These are phyloP conservation scores for Cerastis rubricosa DNA, from an alignment of 2,888 invertebrate species.

Conservation along the genomic window DNA sequence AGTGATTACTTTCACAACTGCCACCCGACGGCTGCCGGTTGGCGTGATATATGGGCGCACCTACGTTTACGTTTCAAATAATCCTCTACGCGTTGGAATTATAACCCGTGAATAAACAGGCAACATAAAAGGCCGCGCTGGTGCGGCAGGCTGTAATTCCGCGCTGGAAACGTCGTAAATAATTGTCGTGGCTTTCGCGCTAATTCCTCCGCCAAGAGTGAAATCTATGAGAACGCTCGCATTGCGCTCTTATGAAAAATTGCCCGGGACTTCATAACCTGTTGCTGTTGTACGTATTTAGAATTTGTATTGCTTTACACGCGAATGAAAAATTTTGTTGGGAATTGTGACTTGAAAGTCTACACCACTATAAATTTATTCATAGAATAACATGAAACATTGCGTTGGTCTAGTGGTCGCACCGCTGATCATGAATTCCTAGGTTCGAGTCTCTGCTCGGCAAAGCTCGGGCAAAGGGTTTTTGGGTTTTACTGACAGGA, in stretches of 20 bases:
- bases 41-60: constrained; percentile 84
- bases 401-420: no score
- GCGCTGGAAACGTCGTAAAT: constrained; percentile 84
- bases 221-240: constrained; percentile 81
- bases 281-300: constrained; percentile 56
- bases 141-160: constrained; percentile 80
- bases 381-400: not conserved
- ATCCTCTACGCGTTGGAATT: constrained; percentile 83
- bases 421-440: no score
- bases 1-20: constrained; percentile 85
- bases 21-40: constrained; percentile 75
- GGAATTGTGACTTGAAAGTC: constrained; percentile 14
- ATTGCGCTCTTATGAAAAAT: constrained; percentile 74
- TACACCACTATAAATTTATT: constrained; percentile 19
- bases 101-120: constrained; percentile 84
- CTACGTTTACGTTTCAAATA: constrained; percentile 86
- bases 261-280: constrained; percentile 66
- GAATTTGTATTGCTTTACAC: constrained; percentile 44
- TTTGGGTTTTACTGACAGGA: no score
- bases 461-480: no score
- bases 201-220: constrained; percentile 81
- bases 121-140: constrained; percentile 80
- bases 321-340: constrained; percentile 9
- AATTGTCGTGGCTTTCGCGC: constrained; percentile 84
- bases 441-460: no score